phyloP scores from a whole-genome alignment of 2,797 vertebrate species.

The Podarcis siculus region DNA sequence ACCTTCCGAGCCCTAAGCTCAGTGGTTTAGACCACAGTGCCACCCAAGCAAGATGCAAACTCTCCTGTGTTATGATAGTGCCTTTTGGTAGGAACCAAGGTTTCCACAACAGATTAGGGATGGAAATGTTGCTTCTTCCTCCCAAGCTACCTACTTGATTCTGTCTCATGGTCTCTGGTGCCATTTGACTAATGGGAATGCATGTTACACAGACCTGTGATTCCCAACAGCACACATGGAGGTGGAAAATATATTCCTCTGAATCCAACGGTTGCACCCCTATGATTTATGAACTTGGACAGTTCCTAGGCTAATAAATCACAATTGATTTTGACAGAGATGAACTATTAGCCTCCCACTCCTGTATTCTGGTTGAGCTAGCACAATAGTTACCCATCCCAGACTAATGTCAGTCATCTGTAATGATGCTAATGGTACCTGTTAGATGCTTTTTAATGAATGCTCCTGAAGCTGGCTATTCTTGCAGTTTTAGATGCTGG shows the following conservation, averaged over 20 bases:
- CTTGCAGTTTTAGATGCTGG: background rate
- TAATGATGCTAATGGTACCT: background rate
- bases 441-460: background rate
- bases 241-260: background rate
- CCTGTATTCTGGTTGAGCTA: background rate
- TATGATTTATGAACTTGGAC: constrained; percentile 13
- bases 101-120: background rate
- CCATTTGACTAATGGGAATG: no score
- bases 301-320: constrained; percentile 27
- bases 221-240: background rate
- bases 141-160: no score
- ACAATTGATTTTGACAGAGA: constrained; percentile 18
- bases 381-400: background rate
- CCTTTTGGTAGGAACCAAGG: background rate
- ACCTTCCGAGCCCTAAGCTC: no score
- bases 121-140: background rate
- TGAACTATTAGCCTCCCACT: background rate
- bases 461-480: background rate
- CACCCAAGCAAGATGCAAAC: background rate
- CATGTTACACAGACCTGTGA: background rate
- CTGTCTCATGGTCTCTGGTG: no score
- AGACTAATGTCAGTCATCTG: background rate
- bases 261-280: background rate
- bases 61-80: background rate
- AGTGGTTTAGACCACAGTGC: no score